Conservation (phyloP, 2,888 invertebrate species). For the Acrobeloides nanus region DNA sequence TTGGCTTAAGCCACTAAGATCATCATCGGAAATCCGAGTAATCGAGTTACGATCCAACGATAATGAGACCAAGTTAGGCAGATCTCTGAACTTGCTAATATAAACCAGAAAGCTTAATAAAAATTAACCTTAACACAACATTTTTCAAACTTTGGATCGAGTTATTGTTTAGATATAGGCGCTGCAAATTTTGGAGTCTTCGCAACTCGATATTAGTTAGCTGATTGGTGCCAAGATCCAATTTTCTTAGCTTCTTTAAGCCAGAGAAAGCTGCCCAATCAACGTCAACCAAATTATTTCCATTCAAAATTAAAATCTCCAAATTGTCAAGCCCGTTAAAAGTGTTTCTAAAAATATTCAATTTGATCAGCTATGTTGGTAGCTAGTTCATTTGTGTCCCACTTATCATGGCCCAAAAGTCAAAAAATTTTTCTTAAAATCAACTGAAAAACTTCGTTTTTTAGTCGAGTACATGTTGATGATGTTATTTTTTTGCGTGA, state of each 20-base stretch:
- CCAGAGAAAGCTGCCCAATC: conserved; percentile 35
- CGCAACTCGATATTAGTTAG: conserved; percentile 29
- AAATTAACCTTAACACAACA: conserved; percentile 22
- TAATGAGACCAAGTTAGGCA: conserved; percentile 31
- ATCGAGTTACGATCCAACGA: conserved; percentile 38
- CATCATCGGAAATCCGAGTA: conserved; percentile 31
- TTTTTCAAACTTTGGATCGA: conserved; percentile 28
- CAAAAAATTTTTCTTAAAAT: too few relatives aligned
- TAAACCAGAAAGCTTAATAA: too few relatives aligned
- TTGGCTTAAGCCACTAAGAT: conserved; percentile 36
- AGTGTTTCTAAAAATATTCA: too few relatives aligned
- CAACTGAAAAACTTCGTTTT: neutral
- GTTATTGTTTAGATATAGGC: conserved; percentile 49
- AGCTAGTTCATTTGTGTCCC: too few relatives aligned
- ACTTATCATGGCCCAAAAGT: too few relatives aligned
- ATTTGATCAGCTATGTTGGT: too few relatives aligned
- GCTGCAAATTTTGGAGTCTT: conserved; percentile 32
- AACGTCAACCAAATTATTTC: conserved; percentile 32
- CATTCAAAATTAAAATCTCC: conserved; percentile 43
- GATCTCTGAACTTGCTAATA: conserved; percentile 19
- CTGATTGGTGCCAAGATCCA: conserved; percentile 56
- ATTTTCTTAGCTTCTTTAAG: conserved; percentile 34
- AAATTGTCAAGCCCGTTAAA: conserved; percentile 52
- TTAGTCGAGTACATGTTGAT: too few relatives aligned
- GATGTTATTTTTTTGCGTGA: too few relatives aligned